Base-by-base conservation (phyloP, 1,140 invertebrate genomes). In the Frieseomelitta varia region DNA sequence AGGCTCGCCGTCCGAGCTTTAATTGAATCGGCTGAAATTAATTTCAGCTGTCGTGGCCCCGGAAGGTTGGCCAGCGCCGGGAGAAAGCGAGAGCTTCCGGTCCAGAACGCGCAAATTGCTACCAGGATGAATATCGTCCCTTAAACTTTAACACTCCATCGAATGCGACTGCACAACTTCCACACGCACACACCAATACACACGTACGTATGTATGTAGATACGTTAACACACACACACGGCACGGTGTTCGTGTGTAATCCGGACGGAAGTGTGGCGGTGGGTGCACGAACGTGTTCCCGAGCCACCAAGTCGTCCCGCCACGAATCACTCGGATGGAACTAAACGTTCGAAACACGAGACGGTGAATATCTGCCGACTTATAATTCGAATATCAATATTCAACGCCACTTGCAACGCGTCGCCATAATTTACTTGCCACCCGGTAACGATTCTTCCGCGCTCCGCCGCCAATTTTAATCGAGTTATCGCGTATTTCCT, bases 1-100 rank as follows among this genome's bases (percentile, higher is more conserved):
- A 92, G 91, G 89, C 90, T 88, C 86, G 87, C 85, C 78, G 91
- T 91, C 91, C 89, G 72, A 87, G 84, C 82, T 87, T 93, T 94
- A 94, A 94, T 94, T 93, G 93, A 93, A 93, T 94, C 91, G 90
- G 90, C 88, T 88, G 90, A 93, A 93, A 94, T 93, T 94, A 94
- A 94, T 93, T 93, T 93, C 92, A 93, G 92, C 91, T 91, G 89
- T 86, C 86, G 85, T 87, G 87, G 85, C 77, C 88, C 90, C 88
- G 81, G 79, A 84, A 88, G 91, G 87, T 77, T 75, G 81, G 76
- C 72, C 74, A 39, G 55, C 14, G 27, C 53, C n/a, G 79, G 75
- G 63, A 82, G 87, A 86, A 89, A 89, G 85, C 85, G 74, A 85
- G 82, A 80, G 86, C 88, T 88, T 88, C 84, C 88, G 84, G 76